Percentiles rank a stretch among this genome's conserved stretches.
Evolutionary conservation across 2,797 vertebrate genomes (phyloP).

Genomic region (Rhinophrynus dorsalis): DNA sequence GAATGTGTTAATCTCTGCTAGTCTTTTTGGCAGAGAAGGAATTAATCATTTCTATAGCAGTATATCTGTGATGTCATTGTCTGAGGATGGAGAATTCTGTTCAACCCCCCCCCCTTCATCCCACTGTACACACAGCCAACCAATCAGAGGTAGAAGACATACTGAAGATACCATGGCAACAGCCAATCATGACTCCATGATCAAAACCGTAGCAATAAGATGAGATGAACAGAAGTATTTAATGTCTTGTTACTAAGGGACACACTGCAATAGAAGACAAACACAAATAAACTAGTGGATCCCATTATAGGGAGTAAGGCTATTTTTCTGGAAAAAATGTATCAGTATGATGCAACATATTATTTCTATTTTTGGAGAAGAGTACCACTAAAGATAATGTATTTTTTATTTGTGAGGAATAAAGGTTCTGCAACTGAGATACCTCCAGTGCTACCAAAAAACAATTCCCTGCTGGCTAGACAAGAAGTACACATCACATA

Average conservation of each 20-base stretch:
- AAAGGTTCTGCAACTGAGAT: too few species aligned
- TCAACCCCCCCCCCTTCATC: background rate
- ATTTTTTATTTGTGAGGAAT: too few species aligned
- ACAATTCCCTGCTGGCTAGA: too few species aligned
- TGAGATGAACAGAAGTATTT: background rate
- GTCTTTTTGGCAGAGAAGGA: background rate
- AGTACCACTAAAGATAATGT: too few species aligned
- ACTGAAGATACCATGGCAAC: conserved; percentile 60
- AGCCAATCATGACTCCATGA: conserved; percentile 38
- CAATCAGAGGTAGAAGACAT: conserved; percentile 50
- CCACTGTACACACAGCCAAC: conserved; percentile 51
- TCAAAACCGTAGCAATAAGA: conserved; percentile 1
- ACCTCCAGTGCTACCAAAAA: too few species aligned
- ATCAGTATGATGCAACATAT: too few species aligned
- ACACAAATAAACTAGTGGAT: background rate
- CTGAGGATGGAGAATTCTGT: conserved; percentile 53
- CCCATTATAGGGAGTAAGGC: too few species aligned
- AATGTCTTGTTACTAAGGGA: conserved; percentile 17
- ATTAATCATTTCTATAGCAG: conserved; percentile 13
- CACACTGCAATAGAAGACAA: background rate
- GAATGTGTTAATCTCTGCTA: conserved; percentile 29
- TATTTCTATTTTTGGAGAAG: too few species aligned
- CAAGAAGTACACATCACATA: too few species aligned
- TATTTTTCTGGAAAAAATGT: too few species aligned
- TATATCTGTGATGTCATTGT: conserved; percentile 50